Evolutionary conservation across 2,888 invertebrate species (phyloP).

Genomic region (Carabus problematicus): DNA sequence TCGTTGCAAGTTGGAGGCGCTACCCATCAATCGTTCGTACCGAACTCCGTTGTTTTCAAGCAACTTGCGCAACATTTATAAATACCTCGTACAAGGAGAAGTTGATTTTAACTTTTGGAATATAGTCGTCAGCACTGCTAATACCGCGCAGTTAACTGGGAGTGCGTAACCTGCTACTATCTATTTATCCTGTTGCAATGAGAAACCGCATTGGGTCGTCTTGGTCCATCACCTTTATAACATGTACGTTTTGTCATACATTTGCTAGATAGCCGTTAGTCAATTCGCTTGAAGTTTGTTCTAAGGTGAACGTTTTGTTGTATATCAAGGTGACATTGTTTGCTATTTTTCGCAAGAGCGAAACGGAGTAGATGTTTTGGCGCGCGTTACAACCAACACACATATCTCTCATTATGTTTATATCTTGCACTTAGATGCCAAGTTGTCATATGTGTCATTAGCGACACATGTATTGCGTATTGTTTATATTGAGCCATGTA

Average conservation of each 20-base stretch:
- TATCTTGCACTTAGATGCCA: background rate
- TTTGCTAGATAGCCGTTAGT: no score
- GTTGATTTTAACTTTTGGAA: constrained; percentile 36
- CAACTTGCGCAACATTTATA: constrained; percentile 34
- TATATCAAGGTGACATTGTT: constrained; percentile 32
- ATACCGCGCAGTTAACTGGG: constrained; percentile 27
- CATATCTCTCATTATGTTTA: constrained; percentile 11
- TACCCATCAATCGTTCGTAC: background rate
- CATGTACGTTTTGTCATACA: no score
- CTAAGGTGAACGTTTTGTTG: no score
- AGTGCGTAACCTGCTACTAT: constrained; percentile 3
- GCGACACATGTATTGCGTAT: background rate
- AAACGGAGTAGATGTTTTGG: constrained; percentile 22
- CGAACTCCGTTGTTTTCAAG: constrained; percentile 27
- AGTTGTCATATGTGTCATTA: background rate
- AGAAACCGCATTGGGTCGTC: no score
- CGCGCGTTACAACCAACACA: constrained; percentile 19
- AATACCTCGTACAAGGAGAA: constrained; percentile 24
- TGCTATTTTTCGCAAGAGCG: constrained; percentile 22
- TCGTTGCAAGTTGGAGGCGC: no score
- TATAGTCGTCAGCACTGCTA: constrained; percentile 25
- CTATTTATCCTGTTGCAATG: no score
- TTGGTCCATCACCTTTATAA: no score
- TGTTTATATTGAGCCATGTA: no score
- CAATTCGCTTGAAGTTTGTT: no score